A percentile compares a stretch with the other conserved stretches of the same genome.
phyloP scores from a whole-genome alignment of 2,113 vertebrate genomes.

The Mugil cephalus region DNA sequence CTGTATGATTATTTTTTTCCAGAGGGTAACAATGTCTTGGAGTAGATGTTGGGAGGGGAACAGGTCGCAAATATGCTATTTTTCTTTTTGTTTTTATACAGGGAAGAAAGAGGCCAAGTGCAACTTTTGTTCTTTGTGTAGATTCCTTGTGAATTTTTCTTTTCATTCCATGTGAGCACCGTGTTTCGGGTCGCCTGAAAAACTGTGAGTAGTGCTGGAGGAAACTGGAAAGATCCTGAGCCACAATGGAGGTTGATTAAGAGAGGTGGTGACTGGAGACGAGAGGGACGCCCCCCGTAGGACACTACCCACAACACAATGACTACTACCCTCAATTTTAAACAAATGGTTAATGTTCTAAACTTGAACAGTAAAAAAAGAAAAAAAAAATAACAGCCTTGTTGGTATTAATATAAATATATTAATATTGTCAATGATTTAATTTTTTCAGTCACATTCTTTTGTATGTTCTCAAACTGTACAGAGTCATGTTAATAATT shows the following conservation, averaged over 20 bases:
- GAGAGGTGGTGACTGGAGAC: conserved; percentile 29
- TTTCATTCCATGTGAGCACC: conserved; percentile 84
- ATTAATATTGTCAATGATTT: conserved; percentile 84
- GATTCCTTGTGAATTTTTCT: conserved; percentile 77
- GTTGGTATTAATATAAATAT: conserved; percentile 87
- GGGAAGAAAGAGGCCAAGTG: conserved; percentile 68
- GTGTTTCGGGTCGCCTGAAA: conserved; percentile 56
- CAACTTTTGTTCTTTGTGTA: conserved; percentile 73
- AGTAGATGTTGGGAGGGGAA: conserved; percentile 56
- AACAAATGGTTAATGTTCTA: conserved; percentile 81
- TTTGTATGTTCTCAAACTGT: conserved; percentile 81
- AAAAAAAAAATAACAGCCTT: conserved; percentile 82
- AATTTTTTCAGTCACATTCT: conserved; percentile 70
- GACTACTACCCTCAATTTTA: conserved; percentile 79
- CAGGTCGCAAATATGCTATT: conserved; percentile 58
- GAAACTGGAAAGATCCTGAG: conserved; percentile 70
- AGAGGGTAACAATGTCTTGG: conserved; percentile 73
- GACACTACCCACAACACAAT: conserved; percentile 64
- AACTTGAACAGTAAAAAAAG: conserved; percentile 70
- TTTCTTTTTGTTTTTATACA: conserved; percentile 53
- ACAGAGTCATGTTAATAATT: conserved; percentile 79
- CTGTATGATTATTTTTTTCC: conserved; percentile 78
- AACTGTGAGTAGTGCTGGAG: conserved; percentile 67
- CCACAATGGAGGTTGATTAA: conserved; percentile 20
- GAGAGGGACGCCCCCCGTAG: conserved; percentile 33